These are phyloP conservation scores for Siphlonurus alternatus DNA, from an alignment of 2,888 invertebrate genomes.

Conservation along the genomic window DNA sequence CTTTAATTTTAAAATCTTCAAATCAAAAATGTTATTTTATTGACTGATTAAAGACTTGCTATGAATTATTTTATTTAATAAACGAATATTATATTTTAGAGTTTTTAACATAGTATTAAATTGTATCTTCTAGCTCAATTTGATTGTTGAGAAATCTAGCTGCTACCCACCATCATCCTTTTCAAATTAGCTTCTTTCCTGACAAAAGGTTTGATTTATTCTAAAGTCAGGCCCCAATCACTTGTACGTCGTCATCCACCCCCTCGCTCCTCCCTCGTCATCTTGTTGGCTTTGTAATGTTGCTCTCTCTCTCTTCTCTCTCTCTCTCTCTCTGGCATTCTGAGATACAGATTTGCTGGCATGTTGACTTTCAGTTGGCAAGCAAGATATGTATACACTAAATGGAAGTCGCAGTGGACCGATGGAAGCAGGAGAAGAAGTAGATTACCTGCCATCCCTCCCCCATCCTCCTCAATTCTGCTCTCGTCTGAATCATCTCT, in stretches of 20 bases:
- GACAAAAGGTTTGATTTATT: slow-evolving; percentile 17
- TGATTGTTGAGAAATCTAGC: too few species aligned
- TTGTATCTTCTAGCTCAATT: too few species aligned
- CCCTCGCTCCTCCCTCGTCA: neutral
- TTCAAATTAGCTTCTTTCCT: slow-evolving; percentile 16
- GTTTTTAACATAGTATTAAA: too few species aligned
- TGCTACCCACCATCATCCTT: slow-evolving; percentile 11
- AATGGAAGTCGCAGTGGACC: slow-evolving; percentile 7
- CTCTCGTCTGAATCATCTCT: neutral
- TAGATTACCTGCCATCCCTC: slow-evolving; percentile 2
- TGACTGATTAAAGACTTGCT: too few species aligned
- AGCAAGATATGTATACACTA: too few species aligned
- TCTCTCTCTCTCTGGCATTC: neutral
- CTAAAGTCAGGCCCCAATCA: slow-evolving; percentile 9
- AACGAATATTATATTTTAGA: too few species aligned
- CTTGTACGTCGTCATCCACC: neutral
- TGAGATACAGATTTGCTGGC: slow-evolving; percentile 7
- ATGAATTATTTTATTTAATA: too few species aligned
- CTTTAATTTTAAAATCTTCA: too few species aligned
- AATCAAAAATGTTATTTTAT: too few species aligned
- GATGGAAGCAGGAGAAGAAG: slow-evolving; percentile 6
- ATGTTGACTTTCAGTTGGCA: slow-evolving; percentile 9
- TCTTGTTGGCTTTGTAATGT: slow-evolving; percentile 4
- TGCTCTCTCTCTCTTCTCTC: slow-evolving; percentile 4
- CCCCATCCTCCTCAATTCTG: neutral